Evolutionary conservation across 1,140 invertebrate genomes (phyloP).

Genomic region (Zaprionus taronus): DNA sequence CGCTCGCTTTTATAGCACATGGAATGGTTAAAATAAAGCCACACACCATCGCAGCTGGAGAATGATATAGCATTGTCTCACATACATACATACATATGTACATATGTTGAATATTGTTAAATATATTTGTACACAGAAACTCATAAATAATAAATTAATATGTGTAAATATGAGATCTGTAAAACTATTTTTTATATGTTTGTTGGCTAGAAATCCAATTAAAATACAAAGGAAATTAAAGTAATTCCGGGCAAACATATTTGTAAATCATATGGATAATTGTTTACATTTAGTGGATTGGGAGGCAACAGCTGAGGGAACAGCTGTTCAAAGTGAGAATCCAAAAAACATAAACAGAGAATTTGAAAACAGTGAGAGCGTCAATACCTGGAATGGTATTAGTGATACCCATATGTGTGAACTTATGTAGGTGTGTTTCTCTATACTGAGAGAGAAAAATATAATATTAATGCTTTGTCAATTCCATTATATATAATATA

Average conservation of each 20-base stretch:
- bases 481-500: too few relatives aligned
- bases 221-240: too few relatives aligned
- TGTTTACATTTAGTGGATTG: neutral
- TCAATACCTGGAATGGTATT: neutral
- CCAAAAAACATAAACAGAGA: slow-evolving; percentile 24
- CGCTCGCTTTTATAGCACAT: neutral
- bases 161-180: neutral
- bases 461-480: neutral
- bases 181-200: neutral
- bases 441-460: neutral
- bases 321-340: neutral
- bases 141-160: too few relatives aligned
- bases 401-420: neutral
- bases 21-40: neutral
- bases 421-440: neutral
- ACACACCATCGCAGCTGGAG: neutral
- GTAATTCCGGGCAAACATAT: neutral
- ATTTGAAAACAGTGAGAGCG: neutral
- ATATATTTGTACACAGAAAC: too few relatives aligned
- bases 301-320: neutral
- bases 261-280: neutral
- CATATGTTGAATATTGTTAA: too few relatives aligned
- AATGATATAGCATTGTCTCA: too few relatives aligned
- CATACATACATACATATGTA: too few relatives aligned
- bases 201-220: too few relatives aligned